Percentiles rank a stretch among this genome's conserved stretches.
These are phyloP conservation scores for Zygothrica quintamaculata DNA, from an alignment of 2,888 invertebrate species.

Conservation along the genomic window DNA sequence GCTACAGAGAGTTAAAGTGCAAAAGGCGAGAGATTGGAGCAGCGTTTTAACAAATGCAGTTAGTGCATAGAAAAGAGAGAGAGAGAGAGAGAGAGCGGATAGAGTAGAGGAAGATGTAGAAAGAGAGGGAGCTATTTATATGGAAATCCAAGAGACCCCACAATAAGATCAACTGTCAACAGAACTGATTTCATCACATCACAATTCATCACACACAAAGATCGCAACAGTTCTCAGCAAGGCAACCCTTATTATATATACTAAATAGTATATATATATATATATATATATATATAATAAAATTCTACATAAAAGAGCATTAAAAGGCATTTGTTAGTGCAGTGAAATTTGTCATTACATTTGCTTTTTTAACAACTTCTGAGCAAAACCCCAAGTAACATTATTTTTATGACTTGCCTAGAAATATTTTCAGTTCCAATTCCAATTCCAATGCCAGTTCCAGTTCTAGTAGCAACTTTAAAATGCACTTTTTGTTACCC, in stretches of 20 bases:
- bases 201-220: no score
- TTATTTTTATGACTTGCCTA: slow-evolving; percentile 56
- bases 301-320: slow-evolving; percentile 44
- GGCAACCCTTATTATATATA: neutral
- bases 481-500: no score
- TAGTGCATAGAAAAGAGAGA: neutral
- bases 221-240: slow-evolving; percentile 24
- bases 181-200: neutral
- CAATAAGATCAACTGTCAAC: slow-evolving; percentile 3
- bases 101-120: neutral
- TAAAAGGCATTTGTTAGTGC: slow-evolving; percentile 34
- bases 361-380: slow-evolving; percentile 66
- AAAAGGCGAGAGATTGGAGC: no score
- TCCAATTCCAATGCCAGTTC: slow-evolving; percentile 13
- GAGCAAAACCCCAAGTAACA: slow-evolving; percentile 35
- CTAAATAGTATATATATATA: neutral
- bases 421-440: slow-evolving; percentile 21
- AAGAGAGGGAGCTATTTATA: slow-evolving; percentile 11
- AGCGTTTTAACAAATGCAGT: no score
- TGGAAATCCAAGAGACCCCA: slow-evolving; percentile 12
- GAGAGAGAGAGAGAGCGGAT: neutral
- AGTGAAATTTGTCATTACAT: slow-evolving; percentile 64
- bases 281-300: neutral
- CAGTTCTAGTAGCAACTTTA: slow-evolving; percentile 1
- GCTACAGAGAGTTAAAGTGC: slow-evolving; percentile 10